phyloP scores from a whole-genome alignment of 2,113 vertebrate genomes.

The Xenus cinereus region DNA sequence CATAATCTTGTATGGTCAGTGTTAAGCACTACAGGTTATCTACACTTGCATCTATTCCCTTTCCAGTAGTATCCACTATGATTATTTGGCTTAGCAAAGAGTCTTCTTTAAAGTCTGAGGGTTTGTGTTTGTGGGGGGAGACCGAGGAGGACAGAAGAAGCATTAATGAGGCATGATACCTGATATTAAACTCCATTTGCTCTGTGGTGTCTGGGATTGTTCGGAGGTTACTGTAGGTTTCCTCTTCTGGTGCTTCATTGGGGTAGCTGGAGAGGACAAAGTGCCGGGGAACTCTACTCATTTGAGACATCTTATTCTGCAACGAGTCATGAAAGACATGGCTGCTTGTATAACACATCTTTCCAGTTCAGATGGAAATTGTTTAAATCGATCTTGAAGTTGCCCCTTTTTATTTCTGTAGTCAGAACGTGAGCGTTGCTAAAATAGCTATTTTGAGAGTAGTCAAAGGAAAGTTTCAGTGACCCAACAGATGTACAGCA shows the following conservation, averaged over 20 bases:
- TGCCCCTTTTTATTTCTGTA: background rate
- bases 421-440: background rate
- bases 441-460: background rate
- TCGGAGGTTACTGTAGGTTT: background rate
- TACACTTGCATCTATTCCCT: constrained; percentile 6
- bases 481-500: constrained; percentile 12
- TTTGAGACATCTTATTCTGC: constrained; percentile 68
- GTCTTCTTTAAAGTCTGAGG: background rate
- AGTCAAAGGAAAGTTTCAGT: constrained; percentile 49
- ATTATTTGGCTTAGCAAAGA: constrained; percentile 16
- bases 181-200: constrained; percentile 61
- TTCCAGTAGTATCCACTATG: background rate
- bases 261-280: constrained; percentile 37
- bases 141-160: background rate
- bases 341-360: background rate
- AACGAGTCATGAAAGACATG: background rate
- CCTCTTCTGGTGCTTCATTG: constrained; percentile 14
- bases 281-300: background rate
- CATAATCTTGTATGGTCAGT: background rate
- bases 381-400: background rate
- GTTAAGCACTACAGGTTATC: constrained; percentile 12
- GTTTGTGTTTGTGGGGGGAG: background rate
- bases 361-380: background rate
- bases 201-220: constrained; percentile 27
- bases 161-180: constrained; percentile 33